A percentile compares a stretch with the other conserved stretches of the same genome.
phyloP scores from a whole-genome alignment of 2,113 vertebrate genomes.

The Otocyon megalotis region DNA sequence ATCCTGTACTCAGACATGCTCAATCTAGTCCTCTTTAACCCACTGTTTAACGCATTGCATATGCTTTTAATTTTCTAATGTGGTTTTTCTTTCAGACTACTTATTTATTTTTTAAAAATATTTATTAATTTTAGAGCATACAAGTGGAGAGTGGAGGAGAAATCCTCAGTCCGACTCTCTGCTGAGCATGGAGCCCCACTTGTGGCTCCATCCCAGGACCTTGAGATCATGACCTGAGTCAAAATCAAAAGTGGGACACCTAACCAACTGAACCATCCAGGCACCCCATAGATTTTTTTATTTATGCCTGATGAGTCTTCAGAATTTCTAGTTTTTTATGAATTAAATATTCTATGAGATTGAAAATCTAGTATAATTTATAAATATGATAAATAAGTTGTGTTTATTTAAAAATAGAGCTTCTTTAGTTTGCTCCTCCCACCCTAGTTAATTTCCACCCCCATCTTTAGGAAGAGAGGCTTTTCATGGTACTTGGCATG shows the following conservation, averaged over 20 bases:
- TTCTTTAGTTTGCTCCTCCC: not conserved
- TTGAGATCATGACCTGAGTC: not conserved
- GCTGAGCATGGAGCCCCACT: not conserved
- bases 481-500: not conserved
- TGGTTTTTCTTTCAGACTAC: not conserved
- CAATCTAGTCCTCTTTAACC: not conserved
- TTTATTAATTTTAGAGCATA: not conserved
- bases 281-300: not conserved
- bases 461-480: not conserved
- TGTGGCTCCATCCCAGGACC: not conserved
- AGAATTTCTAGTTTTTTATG: not conserved
- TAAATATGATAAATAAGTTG: not conserved
- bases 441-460: not conserved
- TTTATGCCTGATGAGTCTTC: not conserved
- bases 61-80: not conserved
- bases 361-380: not conserved
- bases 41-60: not conserved
- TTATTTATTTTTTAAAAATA: not conserved
- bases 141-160: not conserved
- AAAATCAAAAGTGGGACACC: not conserved
- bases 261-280: not conserved
- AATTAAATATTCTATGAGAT: not conserved
- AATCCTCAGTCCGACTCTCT: not conserved
- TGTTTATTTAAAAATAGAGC: not conserved
- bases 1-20: not conserved